A percentile compares a stretch with the other conserved stretches of the same genome.
Conservation (phyloP, 1,140 invertebrate genomes). For the Drosophila chauvacae region DNA sequence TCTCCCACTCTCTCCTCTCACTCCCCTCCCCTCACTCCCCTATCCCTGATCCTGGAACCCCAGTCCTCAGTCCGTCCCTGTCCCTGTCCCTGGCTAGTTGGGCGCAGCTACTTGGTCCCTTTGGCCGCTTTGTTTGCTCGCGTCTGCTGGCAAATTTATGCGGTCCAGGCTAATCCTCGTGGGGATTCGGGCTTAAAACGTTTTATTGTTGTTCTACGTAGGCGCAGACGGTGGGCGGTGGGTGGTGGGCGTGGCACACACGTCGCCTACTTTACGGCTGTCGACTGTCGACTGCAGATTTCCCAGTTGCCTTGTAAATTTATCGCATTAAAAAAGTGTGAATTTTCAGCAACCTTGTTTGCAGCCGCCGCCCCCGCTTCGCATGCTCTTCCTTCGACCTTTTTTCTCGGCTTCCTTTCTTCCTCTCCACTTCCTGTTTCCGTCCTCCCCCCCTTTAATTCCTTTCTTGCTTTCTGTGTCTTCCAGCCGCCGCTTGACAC, state of each 20-base stretch:
- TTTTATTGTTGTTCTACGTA: slow-evolving; percentile 69
- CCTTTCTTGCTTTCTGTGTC: slow-evolving; percentile 26
- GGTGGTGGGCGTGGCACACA: slow-evolving; percentile 36
- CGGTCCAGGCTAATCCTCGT: slow-evolving; percentile 78
- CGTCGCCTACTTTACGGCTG: slow-evolving; percentile 63
- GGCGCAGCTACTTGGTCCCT: not conserved
- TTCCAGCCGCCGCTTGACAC: slow-evolving; percentile 65
- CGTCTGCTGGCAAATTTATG: slow-evolving; percentile 69
- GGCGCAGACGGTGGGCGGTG: slow-evolving; percentile 36
- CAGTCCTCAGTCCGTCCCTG: too few relatives aligned
- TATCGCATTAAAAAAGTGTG: slow-evolving; percentile 81
- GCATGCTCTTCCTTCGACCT: not conserved
- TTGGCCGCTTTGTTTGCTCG: slow-evolving; percentile 27
- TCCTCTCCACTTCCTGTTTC: not conserved
- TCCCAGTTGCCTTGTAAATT: slow-evolving; percentile 82
- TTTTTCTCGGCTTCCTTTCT: not conserved
- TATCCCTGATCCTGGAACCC: not conserved
- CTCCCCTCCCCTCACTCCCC: too few relatives aligned
- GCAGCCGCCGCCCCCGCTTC: not conserved
- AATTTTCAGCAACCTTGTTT: slow-evolving; percentile 55
- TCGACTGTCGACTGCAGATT: slow-evolving; percentile 81
- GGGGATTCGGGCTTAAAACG: slow-evolving; percentile 75
- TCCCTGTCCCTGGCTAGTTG: slow-evolving; percentile 32
- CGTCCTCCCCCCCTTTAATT: slow-evolving; percentile 52
- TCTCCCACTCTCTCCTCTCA: not conserved